A percentile compares a stretch with the other conserved stretches of the same genome.
These are phyloP conservation scores for Dendrocincla tyrannina DNA, from an alignment of 2,797 vertebrate genomes.

Conservation along the genomic window DNA sequence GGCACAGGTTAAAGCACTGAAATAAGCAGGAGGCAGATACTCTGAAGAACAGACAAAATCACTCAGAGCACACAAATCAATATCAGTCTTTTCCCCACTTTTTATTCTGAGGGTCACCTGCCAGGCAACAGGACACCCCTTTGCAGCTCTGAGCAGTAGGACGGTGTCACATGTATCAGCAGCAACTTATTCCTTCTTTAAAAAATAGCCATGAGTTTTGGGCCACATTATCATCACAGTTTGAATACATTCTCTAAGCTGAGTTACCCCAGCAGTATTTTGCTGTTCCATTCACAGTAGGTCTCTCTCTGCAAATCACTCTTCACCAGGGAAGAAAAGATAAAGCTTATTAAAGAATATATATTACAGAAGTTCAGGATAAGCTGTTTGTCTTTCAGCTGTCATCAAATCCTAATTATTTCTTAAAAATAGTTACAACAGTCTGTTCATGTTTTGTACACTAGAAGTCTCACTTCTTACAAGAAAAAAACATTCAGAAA, in stretches of 20 bases:
- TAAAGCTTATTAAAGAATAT: not conserved
- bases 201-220: not conserved
- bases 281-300: not conserved
- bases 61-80: not conserved
- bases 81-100: not conserved
- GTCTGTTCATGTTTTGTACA: not conserved
- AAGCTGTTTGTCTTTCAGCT: not conserved
- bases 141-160: not conserved
- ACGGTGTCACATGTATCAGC: too few species aligned
- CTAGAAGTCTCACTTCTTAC: not conserved
- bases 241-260: not conserved
- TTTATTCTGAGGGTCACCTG: not conserved
- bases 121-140: not conserved
- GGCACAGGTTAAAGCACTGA: not conserved
- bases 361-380: not conserved
- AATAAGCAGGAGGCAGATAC: accelerated
- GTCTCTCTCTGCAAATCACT: not conserved
- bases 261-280: not conserved
- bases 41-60: not conserved
- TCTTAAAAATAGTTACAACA: not conserved
- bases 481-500: not conserved
- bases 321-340: not conserved
- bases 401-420: not conserved
- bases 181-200: not conserved
- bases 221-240: not conserved